Conservation (phyloP, 2,888 invertebrate genomes). For the Synergus gifuensis region DNA sequence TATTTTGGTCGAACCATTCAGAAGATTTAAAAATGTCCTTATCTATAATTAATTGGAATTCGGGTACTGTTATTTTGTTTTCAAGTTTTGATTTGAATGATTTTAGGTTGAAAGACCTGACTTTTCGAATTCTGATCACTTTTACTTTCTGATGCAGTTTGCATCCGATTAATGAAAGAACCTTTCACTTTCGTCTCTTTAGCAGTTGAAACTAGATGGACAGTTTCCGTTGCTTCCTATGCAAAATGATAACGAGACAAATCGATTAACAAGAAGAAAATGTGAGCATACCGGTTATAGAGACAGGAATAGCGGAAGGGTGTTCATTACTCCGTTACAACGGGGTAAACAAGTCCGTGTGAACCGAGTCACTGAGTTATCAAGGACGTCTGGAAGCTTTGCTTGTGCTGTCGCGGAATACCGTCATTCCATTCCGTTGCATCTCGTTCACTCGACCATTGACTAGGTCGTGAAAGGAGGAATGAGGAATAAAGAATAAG, state of each 20-base stretch:
- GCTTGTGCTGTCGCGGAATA: slow-evolving; percentile 27
- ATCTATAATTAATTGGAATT: background rate
- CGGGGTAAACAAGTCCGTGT: slow-evolving; percentile 52
- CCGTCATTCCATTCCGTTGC: slow-evolving; percentile 33
- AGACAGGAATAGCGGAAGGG: slow-evolving; percentile 36
- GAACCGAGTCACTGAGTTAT: slow-evolving; percentile 58
- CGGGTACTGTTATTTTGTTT: background rate
- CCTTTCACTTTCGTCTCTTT: too few relatives aligned
- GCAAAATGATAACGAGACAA: background rate
- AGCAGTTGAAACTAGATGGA: background rate
- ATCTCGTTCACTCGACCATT: slow-evolving; percentile 16
- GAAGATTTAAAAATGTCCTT: background rate
- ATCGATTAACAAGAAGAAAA: slow-evolving; percentile 18
- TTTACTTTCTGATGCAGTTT: background rate
- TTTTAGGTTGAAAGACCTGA: background rate
- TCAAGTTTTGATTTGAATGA: background rate
- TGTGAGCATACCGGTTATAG: slow-evolving; percentile 16
- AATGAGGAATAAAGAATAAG: slow-evolving; percentile 19
- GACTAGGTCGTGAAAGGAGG: slow-evolving; percentile 21
- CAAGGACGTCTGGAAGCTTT: slow-evolving; percentile 57
- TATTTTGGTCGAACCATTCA: background rate
- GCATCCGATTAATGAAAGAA: too few relatives aligned
- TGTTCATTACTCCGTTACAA: slow-evolving; percentile 57
- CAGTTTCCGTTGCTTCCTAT: background rate
- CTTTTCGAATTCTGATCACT: background rate